Evolutionary conservation across 2,797 vertebrate species (phyloP).

Genomic region (Gymnocypris eckloni): DNA sequence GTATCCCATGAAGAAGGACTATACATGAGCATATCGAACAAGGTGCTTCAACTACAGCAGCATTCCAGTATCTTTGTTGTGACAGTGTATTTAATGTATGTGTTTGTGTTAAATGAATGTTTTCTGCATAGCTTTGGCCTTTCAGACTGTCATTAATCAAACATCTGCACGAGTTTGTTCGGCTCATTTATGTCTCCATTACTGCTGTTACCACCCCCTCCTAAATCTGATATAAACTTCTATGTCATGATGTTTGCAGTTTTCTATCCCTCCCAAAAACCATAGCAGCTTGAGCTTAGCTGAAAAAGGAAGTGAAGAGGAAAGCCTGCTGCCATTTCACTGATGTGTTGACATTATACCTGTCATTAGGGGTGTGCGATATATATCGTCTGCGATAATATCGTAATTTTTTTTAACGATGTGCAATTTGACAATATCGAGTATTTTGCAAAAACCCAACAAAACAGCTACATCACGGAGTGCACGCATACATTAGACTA

Average conservation of each 20-base stretch:
- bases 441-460: no score
- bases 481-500: no score
- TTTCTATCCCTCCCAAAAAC: slow-evolving; percentile 71
- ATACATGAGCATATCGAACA: slow-evolving; percentile 63
- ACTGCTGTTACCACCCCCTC: neutral
- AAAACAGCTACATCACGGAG: no score
- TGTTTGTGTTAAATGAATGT: neutral
- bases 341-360: neutral
- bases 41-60: slow-evolving; percentile 73
- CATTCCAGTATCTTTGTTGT: neutral
- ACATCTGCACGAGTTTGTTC: neutral
- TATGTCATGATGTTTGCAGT: slow-evolving; percentile 63
- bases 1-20: slow-evolving; percentile 71
- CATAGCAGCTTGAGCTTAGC: slow-evolving; percentile 74
- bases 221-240: slow-evolving; percentile 13
- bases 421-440: no score
- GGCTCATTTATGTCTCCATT: neutral
- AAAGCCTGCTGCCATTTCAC: slow-evolving; percentile 58
- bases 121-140: neutral
- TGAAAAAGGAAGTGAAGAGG: slow-evolving; percentile 75
- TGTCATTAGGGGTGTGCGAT: neutral
- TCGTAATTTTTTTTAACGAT: no score
- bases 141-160: neutral
- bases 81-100: neutral
- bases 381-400: no score